Evolutionary conservation across 2,113 vertebrate genomes (phyloP), one percentile per base, ranked within the genome.

Genomic region (Coracopsis vasa): DNA sequence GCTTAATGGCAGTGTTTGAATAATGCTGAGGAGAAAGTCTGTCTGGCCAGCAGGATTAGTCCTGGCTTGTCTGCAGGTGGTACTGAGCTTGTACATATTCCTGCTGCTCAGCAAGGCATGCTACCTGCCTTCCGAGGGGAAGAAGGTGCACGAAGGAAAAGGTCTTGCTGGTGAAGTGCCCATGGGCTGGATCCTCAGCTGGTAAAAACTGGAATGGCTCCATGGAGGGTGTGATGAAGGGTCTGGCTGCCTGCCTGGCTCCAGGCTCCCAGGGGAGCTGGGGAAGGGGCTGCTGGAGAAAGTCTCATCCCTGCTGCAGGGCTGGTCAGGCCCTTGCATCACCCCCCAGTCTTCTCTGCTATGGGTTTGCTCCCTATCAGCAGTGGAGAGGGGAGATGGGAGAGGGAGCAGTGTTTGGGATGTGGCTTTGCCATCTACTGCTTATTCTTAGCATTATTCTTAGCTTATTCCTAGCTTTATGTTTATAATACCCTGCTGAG

Each of bases 61-160:
- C 80, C 86, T 86, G 92, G 48, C 92, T 91, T 94, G 94, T 87
- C 77, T 79, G 92, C 90, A 94, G 96, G 96, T 93, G 89, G 51
- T 73, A 73, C 48, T 19, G 39, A 77, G 88, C 27, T 33, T 28
- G 9, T 56, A 80, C 4, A 16, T 93, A 47, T 74, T 88, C 69
- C 86, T 92, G 60, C 80, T 78, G 88, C 88, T 84, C 73, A 27
- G 60, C 0, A 9, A 92, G 64, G 35, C 2, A 4, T 60, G 39
- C 50, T 31, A 72, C 21, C 73, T 78, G 61, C 64, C 31, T 53
- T 1, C 1, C 48, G 51, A 79, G 37, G 37, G 42, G 51, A 62
- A 33, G 88, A 86, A 74, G 51, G 78, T 54, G 20, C 35, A 41
- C 0, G 37, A 72, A 75, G 33, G 42, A 29, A 20, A 67, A 80